Evolutionary conservation across 2,797 vertebrate genomes (phyloP).

Genomic region (Protosalanx chinensis): DNA sequence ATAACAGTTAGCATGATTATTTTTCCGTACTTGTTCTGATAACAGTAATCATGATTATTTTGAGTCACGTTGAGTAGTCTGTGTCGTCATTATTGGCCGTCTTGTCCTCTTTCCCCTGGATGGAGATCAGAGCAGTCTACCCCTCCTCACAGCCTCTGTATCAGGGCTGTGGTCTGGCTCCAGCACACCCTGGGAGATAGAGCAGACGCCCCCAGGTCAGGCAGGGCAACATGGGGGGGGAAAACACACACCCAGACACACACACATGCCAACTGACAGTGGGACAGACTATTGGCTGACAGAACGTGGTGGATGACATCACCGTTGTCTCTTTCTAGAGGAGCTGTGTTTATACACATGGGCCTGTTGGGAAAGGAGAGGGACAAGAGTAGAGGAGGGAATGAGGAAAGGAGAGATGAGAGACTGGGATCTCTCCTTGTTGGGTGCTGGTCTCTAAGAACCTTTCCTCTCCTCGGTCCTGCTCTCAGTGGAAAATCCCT

Average conservation of each 20-base stretch:
- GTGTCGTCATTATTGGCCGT: too few relatives aligned
- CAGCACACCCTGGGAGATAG: not conserved
- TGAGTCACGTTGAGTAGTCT: too few relatives aligned
- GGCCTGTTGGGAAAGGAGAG: conserved; percentile 28
- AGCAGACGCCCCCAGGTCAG: not conserved
- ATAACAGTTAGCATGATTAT: too few relatives aligned
- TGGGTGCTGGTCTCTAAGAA: conserved; percentile 71
- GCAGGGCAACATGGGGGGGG: not conserved
- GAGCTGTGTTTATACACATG: conserved; percentile 57
- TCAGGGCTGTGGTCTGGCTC: not conserved
- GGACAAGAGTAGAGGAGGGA: too few relatives aligned
- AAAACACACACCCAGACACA: not conserved
- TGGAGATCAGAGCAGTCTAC: not conserved
- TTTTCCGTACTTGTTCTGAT: too few relatives aligned
- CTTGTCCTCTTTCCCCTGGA: not conserved
- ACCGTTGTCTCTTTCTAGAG: not conserved
- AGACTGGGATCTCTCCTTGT: conserved; percentile 73
- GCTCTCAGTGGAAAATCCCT: conserved; percentile 70
- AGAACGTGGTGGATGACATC: not conserved
- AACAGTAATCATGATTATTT: too few relatives aligned
- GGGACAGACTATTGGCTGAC: not conserved
- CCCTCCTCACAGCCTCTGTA: not conserved
- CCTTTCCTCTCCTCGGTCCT: conserved; percentile 53
- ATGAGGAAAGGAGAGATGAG: too few relatives aligned
- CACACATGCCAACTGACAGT: not conserved